These are phyloP conservation scores for Fregata magnificens DNA, from an alignment of 2,113 vertebrate genomes.

Conservation along the genomic window DNA sequence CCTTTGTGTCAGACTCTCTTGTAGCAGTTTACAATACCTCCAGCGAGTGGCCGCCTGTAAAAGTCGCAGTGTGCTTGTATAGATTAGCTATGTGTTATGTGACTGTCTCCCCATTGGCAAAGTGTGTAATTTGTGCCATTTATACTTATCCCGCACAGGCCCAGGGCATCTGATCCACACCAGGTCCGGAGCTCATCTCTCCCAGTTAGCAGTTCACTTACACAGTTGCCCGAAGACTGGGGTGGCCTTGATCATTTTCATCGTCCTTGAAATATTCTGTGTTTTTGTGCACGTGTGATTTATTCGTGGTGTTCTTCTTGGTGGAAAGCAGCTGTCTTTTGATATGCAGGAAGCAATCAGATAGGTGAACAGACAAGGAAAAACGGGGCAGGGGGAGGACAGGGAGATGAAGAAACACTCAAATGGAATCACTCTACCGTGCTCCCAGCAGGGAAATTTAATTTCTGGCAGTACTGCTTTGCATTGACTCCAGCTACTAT, in stretches of 20 bases:
- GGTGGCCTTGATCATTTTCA: background rate
- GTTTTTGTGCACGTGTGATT: fast-evolving
- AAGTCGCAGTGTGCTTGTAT: background rate
- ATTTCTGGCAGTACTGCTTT: background rate
- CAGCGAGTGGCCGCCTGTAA: background rate
- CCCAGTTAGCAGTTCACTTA: background rate
- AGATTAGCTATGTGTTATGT: background rate
- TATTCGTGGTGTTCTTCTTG: background rate
- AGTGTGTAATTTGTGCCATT: background rate
- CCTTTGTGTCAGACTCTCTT: background rate
- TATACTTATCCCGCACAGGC: background rate
- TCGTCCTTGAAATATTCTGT: background rate
- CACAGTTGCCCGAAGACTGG: background rate
- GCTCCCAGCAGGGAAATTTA: background rate
- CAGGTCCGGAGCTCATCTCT: background rate
- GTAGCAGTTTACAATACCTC: background rate
- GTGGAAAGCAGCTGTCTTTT: background rate
- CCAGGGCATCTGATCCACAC: background rate
- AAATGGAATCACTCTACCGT: background rate
- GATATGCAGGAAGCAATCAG: background rate
- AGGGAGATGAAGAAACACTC: background rate
- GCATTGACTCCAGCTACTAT: background rate
- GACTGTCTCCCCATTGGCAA: background rate
- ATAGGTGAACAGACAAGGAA: background rate
- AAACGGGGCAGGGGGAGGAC: background rate